Conservation (phyloP, 2,888 invertebrate genomes). For the Drosophila longiperda region DNA sequence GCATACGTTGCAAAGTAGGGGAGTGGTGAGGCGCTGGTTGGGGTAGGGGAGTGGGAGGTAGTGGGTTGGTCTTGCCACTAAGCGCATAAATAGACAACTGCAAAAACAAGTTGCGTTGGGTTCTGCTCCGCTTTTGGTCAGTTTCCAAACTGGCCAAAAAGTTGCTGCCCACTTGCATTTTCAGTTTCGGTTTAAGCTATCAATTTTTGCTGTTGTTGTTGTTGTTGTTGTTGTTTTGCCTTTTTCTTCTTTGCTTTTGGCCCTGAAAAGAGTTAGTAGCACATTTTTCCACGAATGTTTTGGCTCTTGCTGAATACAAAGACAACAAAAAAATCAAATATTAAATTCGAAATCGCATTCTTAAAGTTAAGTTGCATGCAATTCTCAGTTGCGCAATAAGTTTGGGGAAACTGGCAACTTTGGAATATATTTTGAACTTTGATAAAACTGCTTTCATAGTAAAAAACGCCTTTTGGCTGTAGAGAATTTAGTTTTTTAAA, state of each 20-base stretch:
- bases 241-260: slow-evolving; percentile 12
- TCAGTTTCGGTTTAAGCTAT: slow-evolving; percentile 26
- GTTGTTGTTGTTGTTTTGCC: too few relatives aligned
- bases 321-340: not conserved
- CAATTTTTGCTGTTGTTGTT: slow-evolving; percentile 13
- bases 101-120: slow-evolving; percentile 63
- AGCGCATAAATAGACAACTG: slow-evolving; percentile 78
- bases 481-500: not conserved
- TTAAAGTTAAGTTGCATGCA: not conserved
- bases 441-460: too few relatives aligned
- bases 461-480: not conserved
- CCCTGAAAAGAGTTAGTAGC: slow-evolving; percentile 41
- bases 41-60: not conserved
- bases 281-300: not conserved
- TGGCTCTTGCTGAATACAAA: not conserved
- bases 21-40: not conserved
- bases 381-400: not conserved
- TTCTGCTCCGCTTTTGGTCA: slow-evolving; percentile 21
- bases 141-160: slow-evolving; percentile 34
- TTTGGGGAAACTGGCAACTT: not conserved
- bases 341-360: not conserved
- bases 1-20: slow-evolving; percentile 49
- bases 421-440: not conserved
- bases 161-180: slow-evolving; percentile 45
- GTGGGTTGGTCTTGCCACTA: slow-evolving; percentile 30